These are phyloP conservation scores for Nipponia nippon DNA, from an alignment of 2,113 vertebrate genomes.

Conservation along the genomic window DNA sequence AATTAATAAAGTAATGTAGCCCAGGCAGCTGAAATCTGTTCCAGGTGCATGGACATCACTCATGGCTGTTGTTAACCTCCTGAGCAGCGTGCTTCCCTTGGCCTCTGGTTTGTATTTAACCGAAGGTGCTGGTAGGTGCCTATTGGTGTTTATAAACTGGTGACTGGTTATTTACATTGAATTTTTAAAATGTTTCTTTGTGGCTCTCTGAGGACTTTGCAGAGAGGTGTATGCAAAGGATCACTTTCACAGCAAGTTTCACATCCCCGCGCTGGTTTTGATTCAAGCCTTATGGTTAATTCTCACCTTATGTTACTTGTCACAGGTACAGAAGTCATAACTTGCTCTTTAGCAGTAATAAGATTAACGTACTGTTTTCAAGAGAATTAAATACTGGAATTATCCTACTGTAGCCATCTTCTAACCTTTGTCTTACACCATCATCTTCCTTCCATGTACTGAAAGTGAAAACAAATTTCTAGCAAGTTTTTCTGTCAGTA, in stretches of 20 bases:
- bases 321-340: not conserved
- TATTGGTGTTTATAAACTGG: not conserved
- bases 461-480: not conserved
- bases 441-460: not conserved
- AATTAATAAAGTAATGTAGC: not conserved
- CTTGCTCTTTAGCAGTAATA: not conserved
- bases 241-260: not conserved
- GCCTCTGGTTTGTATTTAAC: not conserved
- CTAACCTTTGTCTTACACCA: not conserved
- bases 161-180: not conserved
- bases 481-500: not conserved
- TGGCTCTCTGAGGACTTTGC: not conserved
- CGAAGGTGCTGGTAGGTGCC: not conserved
- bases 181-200: not conserved
- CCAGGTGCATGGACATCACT: not conserved
- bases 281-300: not conserved
- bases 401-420: not conserved
- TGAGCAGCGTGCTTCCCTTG: rapidly evolving
- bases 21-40: not conserved
- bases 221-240: not conserved
- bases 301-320: not conserved
- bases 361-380: not conserved
- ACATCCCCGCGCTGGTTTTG: not conserved
- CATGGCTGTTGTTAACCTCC: not conserved
- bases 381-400: not conserved